Evolutionary conservation across 2,797 vertebrate species (phyloP).

Genomic region (Platalea minor): DNA sequence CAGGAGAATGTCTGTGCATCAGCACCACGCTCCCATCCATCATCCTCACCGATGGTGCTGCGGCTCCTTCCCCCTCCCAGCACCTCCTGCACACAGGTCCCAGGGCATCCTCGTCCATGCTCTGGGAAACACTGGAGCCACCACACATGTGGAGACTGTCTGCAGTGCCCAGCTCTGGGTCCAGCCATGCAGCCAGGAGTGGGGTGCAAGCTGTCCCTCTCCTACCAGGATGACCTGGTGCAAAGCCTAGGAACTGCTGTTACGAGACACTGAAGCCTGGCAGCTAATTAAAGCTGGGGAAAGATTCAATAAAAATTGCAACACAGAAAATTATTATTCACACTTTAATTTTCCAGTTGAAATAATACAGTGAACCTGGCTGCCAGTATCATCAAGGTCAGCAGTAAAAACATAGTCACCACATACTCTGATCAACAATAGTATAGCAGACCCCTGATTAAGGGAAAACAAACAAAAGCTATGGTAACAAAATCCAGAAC

Average conservation of each 20-base stretch:
- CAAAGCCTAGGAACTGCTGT: background rate
- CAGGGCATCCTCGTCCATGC: accelerated
- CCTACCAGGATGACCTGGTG: background rate
- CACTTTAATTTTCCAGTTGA: slow-evolving; percentile 55
- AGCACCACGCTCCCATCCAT: background rate
- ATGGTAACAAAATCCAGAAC: background rate
- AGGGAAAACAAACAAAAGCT: background rate
- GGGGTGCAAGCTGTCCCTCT: background rate
- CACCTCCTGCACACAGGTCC: accelerated
- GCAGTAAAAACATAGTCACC: background rate
- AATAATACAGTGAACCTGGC: slow-evolving; percentile 17
- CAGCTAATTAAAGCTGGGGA: background rate
- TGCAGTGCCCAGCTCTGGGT: background rate
- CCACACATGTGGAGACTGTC: accelerated
- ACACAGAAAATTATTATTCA: background rate
- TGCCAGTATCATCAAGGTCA: background rate
- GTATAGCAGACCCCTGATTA: background rate
- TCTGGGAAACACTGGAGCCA: background rate
- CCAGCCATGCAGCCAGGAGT: background rate
- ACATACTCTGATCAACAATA: background rate
- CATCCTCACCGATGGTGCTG: background rate
- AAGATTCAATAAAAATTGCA: background rate
- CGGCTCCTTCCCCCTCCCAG: background rate
- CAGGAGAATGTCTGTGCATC: background rate
- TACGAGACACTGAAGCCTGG: background rate